Evolutionary conservation across 2,113 vertebrate species (phyloP), one percentile per base, ranked within the genome.

Genomic region (Mastomys coucha): DNA sequence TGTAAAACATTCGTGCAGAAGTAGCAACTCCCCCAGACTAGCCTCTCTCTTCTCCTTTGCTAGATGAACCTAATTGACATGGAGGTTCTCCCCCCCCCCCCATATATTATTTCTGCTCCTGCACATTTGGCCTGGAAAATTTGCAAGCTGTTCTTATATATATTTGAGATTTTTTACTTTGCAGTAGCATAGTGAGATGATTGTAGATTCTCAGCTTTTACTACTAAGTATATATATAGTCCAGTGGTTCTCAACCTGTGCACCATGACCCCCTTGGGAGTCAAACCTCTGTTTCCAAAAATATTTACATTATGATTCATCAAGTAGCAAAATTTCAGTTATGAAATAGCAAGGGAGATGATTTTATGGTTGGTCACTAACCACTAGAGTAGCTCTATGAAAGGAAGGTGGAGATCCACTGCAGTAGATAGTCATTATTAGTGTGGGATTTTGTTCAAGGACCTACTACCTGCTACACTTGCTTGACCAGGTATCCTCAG

Each of bases 191-290:
- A 60, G 60, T 85, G 58, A 88, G 39, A n/a, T 89, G 19, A 0
- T 24, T 53, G 65, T 36, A 26, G 14, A 7, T 22, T 92, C 77
- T 97, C 24, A 36, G 28, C 63, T 91, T 96, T 85, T 94, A 12
- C 0, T 67, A 0, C 7, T 72, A 26, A 81, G 72, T 60, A 81
- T 70, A 49, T 75, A n/a, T 73, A 10, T 73, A 20, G 88, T 58
- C 17, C 36, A 63, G 36, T 39, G 56, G 33, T 60, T 82, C n/a
- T 82, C 22, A 82, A 13, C 36, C 2, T 26, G 36, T 28, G 12
- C 13, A 24, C 36, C 22, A 60, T 7, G 26, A 19, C 24, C 36
- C 26, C 24, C 39, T 82, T 82, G 56, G 13, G 13, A 53, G 11
- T 13, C 7, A 63, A 84, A 84, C 36, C 13, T 24, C 11, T 39